These are phyloP conservation scores for Pegoplata infirma DNA, from an alignment of 2,888 invertebrate species.

Conservation along the genomic window DNA sequence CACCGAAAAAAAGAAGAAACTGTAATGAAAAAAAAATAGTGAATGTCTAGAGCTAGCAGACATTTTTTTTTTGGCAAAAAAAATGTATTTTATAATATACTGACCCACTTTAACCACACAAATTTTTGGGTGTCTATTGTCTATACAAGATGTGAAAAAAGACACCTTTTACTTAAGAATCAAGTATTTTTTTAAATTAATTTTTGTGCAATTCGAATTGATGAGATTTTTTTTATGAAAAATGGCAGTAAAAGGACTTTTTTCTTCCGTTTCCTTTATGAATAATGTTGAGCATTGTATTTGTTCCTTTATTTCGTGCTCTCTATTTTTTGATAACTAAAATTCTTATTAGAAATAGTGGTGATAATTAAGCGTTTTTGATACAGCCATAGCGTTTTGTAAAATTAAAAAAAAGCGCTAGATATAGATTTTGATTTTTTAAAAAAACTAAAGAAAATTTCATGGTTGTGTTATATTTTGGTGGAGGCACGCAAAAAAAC, in stretches of 20 bases:
- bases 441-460: no score
- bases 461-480: no score
- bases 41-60: constrained; percentile 44
- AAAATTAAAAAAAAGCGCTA: no score
- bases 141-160: constrained; percentile 20
- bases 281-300: constrained; percentile 50
- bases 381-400: no score
- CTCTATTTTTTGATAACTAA: constrained; percentile 28
- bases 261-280: constrained; percentile 56
- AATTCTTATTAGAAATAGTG: constrained; percentile 42
- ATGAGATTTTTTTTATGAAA: constrained; percentile 29
- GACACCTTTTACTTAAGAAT: constrained; percentile 22
- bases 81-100: constrained; percentile 51
- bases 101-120: constrained; percentile 57
- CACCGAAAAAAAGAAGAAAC: constrained; percentile 43
- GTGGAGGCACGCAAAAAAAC: no score
- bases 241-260: constrained; percentile 58
- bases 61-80: constrained; percentile 26
- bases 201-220: constrained; percentile 32
- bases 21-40: constrained; percentile 30
- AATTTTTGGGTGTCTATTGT: constrained; percentile 44
- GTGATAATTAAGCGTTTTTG: constrained; percentile 14
- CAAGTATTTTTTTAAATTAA: constrained; percentile 22
- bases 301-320: constrained; percentile 13
- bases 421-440: no score